Evolutionary conservation across 1,140 invertebrate species (phyloP).

Genomic region (Apis cerana): DNA sequence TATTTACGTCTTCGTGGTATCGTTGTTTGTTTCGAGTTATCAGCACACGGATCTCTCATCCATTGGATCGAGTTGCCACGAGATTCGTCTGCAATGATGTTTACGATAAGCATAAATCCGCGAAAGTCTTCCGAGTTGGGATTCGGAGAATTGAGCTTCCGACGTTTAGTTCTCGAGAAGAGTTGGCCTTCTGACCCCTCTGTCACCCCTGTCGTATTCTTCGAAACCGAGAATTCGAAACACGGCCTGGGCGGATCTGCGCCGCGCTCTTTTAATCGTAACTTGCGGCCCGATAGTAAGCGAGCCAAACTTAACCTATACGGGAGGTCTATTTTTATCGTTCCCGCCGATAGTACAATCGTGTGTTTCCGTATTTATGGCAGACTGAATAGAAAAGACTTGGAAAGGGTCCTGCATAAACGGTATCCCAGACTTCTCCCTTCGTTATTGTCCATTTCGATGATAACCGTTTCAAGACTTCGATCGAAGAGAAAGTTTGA

Average conservation of each 20-base stretch:
- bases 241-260: conserved; percentile 72
- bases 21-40: not conserved
- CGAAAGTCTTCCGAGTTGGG: conserved; percentile 17
- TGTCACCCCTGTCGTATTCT: conserved; percentile 21
- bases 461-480: conserved; percentile 18
- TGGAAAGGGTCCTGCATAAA: conserved; percentile 19
- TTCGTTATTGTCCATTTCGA: conserved; percentile 38
- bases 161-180: conserved; percentile 7
- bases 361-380: conserved; percentile 37
- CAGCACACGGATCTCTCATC: not conserved
- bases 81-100: conserved; percentile 46
- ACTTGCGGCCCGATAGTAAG: conserved; percentile 68
- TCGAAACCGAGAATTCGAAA: conserved; percentile 66
- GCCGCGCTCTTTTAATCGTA: conserved; percentile 73
- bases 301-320: conserved; percentile 58
- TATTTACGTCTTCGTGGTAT: conserved; percentile 12
- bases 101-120: conserved; percentile 57
- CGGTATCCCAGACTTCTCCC: not conserved
- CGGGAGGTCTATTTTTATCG: conserved; percentile 64
- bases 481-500: conserved; percentile 17
- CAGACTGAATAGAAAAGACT: not conserved
- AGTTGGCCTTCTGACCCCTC: not conserved
- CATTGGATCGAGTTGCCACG: not conserved
- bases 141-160: not conserved
- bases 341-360: conserved; percentile 55